Evolutionary conservation across 1,140 invertebrate genomes (phyloP), one percentile per base, ranked within the genome.

Genomic region (Drosophila kurseongensis): DNA sequence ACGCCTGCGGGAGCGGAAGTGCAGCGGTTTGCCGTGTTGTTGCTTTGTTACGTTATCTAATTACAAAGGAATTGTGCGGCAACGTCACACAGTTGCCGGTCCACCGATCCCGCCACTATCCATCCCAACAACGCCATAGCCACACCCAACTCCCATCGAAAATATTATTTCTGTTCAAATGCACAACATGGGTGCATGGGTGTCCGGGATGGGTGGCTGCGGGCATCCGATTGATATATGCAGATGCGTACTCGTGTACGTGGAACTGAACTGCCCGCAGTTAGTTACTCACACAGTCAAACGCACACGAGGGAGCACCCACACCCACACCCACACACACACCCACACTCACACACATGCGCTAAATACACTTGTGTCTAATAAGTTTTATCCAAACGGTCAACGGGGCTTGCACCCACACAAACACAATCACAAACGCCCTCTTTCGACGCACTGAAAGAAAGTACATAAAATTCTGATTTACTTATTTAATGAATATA

Each of bases 31-130:
- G 60, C 41, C 66, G 67, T 88, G 83, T 88, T 86, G 83, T 60
- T 89, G 83, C 80, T 72, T 62, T 89, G 84, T 80, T 80, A 75
- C 77, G 84, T 80, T 89, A 89, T 89, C 84, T 89, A 89, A 89
- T 89, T 89, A 89, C 84, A 84, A 89, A 89, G 85, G 84, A 89
- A 89, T 89, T 72, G 80, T 88, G 84, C 66, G 75, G 78, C 75
- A 78, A 52, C 61, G 78, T 71, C 78, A 67, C 74, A 78, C 82
- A 59, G 61, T 82, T 72, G 68, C 68, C 65, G 68, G 52, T 58
- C 68, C 66, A 71, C 51, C 67, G 63, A 57, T 40, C 67, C 44
- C 36, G 18, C 67, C 66, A 48, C 41, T 56, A 42, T 55, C 42
- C 38, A 14, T 4, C 47, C 60, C 23, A 4, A 23, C 18, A 44